Percentiles rank a stretch among this genome's conserved stretches.
Conservation (phyloP, 2,888 invertebrate species). For the Cynaeus angustus region DNA sequence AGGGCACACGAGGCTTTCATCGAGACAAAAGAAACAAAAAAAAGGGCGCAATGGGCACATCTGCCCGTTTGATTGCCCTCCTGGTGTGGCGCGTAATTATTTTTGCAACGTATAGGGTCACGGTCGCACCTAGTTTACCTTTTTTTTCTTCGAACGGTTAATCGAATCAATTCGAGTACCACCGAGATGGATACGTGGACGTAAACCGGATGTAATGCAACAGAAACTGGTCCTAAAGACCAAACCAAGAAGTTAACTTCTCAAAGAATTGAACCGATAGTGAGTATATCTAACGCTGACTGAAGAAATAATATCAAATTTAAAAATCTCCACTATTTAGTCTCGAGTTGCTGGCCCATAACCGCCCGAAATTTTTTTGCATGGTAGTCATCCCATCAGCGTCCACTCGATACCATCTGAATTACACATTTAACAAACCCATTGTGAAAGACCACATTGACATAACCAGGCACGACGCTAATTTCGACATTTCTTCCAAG, state of each 20-base stretch:
- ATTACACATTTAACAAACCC: conserved; percentile 46
- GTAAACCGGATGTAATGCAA: conserved; percentile 11
- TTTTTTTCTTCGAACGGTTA: conserved; percentile 1
- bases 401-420: conserved; percentile 42
- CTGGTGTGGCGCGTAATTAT: conserved; percentile 29
- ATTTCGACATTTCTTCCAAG: conserved; percentile 53
- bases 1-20: conserved; percentile 67
- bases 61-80: conserved; percentile 63
- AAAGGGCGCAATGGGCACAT: conserved; percentile 66
- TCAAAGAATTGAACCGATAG: too few relatives aligned
- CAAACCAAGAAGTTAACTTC: too few relatives aligned
- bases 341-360: conserved; percentile 3
- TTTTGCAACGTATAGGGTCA: conserved; percentile 34
- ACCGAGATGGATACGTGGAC: conserved; percentile 15
- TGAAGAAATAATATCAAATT: too few relatives aligned
- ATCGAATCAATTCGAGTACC: conserved; percentile 20
- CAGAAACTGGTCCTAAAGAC: conserved; percentile 7
- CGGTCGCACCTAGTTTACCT: conserved; percentile 19
- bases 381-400: conserved; percentile 42
- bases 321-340: neutral
- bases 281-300: too few relatives aligned
- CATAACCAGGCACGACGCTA: conserved; percentile 41
- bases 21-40: conserved; percentile 68
- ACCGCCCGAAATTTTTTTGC: conserved; percentile 37
- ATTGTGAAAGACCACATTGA: conserved; percentile 35